Evolutionary conservation across 2,113 vertebrate genomes (phyloP).

Genomic region (Macquaria ambigua): DNA sequence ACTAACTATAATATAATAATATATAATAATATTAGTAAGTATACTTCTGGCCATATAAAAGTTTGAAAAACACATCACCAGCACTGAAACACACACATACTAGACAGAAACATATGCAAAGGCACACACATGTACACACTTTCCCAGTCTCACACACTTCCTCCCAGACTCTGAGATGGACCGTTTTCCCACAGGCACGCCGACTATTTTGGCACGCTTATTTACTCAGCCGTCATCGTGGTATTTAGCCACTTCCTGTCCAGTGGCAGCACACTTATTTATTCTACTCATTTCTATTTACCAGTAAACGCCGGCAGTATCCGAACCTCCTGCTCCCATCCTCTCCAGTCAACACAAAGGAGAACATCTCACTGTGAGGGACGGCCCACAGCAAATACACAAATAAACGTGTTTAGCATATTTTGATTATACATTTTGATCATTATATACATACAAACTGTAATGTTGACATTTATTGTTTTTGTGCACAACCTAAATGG

Average conservation of each 20-base stretch:
- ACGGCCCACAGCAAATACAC: slow-evolving; percentile 27
- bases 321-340: slow-evolving; percentile 93
- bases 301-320: slow-evolving; percentile 93
- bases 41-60: neutral
- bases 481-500: neutral
- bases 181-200: slow-evolving; percentile 77
- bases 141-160: slow-evolving; percentile 77
- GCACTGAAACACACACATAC: neutral
- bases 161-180: slow-evolving; percentile 65
- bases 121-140: slow-evolving; percentile 38
- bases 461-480: neutral
- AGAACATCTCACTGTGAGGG: slow-evolving; percentile 90
- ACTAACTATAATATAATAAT: no score
- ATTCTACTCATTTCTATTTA: slow-evolving; percentile 80
- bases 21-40: no score
- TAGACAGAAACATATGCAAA: slow-evolving; percentile 21
- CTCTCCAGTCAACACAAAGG: slow-evolving; percentile 93
- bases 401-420: slow-evolving; percentile 26
- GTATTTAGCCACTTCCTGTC: slow-evolving; percentile 79
- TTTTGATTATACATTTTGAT: slow-evolving; percentile 9
- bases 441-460: neutral
- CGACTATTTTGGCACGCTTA: slow-evolving; percentile 75
- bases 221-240: slow-evolving; percentile 79
- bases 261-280: slow-evolving; percentile 59
- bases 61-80: slow-evolving; percentile 1